phyloP scores from a whole-genome alignment of 2,113 vertebrate species.

The Dicrurus megarhynchus region DNA sequence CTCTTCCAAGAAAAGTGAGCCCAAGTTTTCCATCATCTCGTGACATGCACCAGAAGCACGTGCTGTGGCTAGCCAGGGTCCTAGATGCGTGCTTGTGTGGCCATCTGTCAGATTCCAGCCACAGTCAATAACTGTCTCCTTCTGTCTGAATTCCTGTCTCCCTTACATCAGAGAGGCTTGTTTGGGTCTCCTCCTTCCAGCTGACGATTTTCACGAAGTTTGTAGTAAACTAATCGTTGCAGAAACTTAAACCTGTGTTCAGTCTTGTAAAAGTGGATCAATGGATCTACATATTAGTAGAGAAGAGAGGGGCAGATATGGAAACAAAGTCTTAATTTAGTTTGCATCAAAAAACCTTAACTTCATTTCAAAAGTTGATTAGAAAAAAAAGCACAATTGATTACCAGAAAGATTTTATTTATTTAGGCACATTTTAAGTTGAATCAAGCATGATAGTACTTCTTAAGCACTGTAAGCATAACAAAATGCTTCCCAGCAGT shows the following conservation, averaged over 20 bases:
- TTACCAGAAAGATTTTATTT: neutral
- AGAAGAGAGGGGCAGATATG: neutral
- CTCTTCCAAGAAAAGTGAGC: neutral
- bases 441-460: neutral
- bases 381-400: neutral
- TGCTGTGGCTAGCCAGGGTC: neutral
- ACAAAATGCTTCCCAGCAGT: neutral
- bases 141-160: neutral
- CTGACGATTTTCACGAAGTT: neutral
- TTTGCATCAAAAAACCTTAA: neutral
- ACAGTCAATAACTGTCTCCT: neutral
- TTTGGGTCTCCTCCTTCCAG: neutral
- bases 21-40: neutral
- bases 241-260: neutral
- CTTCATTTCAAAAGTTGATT: neutral
- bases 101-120: neutral
- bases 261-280: neutral
- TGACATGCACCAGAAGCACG: neutral
- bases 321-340: neutral
- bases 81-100: fast-evolving
- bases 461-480: neutral
- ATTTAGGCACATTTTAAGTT: neutral
- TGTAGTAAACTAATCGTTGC: neutral
- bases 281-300: neutral
- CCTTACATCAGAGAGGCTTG: neutral